A percentile compares a stretch with the other conserved stretches of the same genome.
These are phyloP conservation scores for Ctenicera cuprea DNA, from an alignment of 2,888 invertebrate genomes.

Conservation along the genomic window DNA sequence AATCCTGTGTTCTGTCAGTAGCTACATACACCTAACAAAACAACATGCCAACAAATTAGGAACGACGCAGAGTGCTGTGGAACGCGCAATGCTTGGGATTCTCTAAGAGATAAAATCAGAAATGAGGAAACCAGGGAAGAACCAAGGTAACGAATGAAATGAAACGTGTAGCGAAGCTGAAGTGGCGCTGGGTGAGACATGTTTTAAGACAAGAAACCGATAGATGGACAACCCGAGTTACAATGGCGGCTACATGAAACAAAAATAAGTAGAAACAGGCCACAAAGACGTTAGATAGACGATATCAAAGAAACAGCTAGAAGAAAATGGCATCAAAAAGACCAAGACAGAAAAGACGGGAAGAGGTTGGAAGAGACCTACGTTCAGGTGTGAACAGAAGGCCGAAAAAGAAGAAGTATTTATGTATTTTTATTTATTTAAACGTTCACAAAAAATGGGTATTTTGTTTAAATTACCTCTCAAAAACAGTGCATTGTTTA, in stretches of 20 bases:
- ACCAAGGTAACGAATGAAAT: not conserved
- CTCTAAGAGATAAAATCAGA: no score
- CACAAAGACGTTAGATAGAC: conserved; percentile 1
- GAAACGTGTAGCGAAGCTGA: not conserved
- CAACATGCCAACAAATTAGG: no score
- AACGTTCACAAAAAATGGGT: no score
- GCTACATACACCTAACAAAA: no score
- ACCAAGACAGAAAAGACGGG: not conserved
- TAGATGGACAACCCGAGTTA: not conserved
- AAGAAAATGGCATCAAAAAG: not conserved
- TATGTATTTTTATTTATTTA: no score
- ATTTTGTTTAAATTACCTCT: no score
- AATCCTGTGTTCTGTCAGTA: no score
- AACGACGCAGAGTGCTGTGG: no score
- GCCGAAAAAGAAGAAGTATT: not conserved
- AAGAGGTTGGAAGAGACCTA: conserved; percentile 4
- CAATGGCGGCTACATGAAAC: not conserved
- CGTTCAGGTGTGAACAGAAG: not conserved
- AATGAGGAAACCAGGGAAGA: no score
- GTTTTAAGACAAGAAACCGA: not conserved
- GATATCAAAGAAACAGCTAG: not conserved
- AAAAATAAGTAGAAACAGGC: not conserved
- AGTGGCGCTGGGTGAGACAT: conserved; percentile 6
- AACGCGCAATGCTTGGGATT: no score
- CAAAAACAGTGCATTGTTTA: no score